Evolutionary conservation across 2,797 vertebrate genomes (phyloP).

Genomic region (Lepidocolaptes lacrymiger): DNA sequence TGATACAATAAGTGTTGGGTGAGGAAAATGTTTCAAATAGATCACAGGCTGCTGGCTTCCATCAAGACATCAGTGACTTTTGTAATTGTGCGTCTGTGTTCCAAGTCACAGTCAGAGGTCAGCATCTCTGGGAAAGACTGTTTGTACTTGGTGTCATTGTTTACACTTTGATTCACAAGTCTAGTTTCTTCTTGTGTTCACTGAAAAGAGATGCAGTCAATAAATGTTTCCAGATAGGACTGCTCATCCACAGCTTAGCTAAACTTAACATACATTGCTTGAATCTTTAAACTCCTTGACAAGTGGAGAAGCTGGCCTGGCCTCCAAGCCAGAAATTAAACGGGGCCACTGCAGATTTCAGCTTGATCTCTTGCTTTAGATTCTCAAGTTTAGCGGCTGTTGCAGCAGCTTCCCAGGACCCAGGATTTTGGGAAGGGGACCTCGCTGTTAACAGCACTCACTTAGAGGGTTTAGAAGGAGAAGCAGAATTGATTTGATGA

Average conservation of each 20-base stretch:
- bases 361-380: not conserved
- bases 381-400: not conserved
- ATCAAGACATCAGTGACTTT: not conserved
- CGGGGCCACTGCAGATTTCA: not conserved
- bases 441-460: not conserved
- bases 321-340: not conserved
- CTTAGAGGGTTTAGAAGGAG: not conserved
- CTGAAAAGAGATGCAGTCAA: not conserved
- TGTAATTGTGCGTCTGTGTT: not conserved
- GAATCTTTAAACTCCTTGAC: not conserved
- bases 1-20: not conserved
- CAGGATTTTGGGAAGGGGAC: not conserved
- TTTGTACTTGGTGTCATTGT: slow-evolving; percentile 24
- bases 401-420: not conserved
- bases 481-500: not conserved
- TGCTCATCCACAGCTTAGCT: not conserved
- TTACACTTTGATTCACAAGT: slow-evolving; percentile 13
- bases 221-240: not conserved
- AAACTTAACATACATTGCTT: not conserved
- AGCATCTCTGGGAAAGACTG: not conserved
- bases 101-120: not conserved
- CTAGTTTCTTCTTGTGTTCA: not conserved
- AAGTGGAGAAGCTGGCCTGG: not conserved
- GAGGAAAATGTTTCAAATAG: not conserved
- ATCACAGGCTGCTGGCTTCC: not conserved